Conservation (phyloP, 2,888 invertebrate genomes). For the Ametastegia equiseti region DNA sequence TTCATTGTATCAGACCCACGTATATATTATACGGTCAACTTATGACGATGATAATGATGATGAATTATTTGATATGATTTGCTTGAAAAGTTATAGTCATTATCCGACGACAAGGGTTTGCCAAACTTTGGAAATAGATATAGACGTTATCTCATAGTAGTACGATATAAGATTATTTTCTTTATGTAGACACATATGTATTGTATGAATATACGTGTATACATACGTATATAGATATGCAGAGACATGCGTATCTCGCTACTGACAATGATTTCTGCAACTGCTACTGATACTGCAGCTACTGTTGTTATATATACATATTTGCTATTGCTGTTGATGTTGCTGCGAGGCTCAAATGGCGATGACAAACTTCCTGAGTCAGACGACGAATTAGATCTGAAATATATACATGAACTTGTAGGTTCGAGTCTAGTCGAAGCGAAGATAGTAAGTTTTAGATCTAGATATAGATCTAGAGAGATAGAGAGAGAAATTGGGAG, state of each 20-base stretch:
- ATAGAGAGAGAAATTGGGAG: not conserved
- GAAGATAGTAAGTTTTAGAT: not conserved
- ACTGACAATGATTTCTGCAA: not conserved
- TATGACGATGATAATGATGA: not conserved
- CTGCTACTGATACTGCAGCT: not conserved
- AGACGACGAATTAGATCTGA: constrained; percentile 5
- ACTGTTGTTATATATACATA: too few species aligned
- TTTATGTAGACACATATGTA: not conserved
- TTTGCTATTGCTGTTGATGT: not conserved
- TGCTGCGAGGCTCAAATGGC: not conserved
- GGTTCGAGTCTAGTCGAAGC: not conserved
- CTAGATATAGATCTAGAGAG: not conserved
- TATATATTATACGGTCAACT: not conserved
- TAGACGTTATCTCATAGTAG: too few species aligned
- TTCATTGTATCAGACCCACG: too few species aligned
- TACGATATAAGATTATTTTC: too few species aligned
- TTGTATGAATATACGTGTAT: too few species aligned
- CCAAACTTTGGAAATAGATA: not conserved
- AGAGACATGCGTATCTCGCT: not conserved
- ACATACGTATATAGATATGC: not conserved
- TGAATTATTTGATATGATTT: not conserved
- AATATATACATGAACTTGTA: constrained; percentile 37
- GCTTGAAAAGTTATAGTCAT: not conserved
- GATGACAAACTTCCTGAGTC: constrained; percentile 38
- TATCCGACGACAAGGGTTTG: not conserved